Conservation (phyloP, 2,888 invertebrate genomes). For the Lathronympha strigana region DNA sequence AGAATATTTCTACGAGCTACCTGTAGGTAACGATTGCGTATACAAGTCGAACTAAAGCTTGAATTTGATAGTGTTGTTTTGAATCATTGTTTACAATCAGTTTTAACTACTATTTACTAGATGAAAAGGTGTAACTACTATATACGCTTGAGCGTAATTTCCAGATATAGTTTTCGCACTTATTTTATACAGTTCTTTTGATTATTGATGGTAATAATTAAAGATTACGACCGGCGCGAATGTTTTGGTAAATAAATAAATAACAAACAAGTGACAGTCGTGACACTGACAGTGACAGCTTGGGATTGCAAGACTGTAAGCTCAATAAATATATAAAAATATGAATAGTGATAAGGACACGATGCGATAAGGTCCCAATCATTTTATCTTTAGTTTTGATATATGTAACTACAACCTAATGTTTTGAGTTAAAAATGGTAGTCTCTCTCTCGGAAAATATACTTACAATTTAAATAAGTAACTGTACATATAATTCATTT, state of each 20-base stretch:
- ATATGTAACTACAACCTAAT: too few relatives aligned
- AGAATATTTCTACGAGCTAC: background rate
- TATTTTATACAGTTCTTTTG: background rate
- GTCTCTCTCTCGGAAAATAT: too few relatives aligned
- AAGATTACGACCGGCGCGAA: background rate
- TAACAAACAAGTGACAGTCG: background rate
- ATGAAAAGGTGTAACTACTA: background rate
- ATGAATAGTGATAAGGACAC: too few relatives aligned
- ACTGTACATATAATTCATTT: too few relatives aligned
- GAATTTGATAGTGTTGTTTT: background rate
- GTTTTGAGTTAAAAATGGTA: too few relatives aligned
- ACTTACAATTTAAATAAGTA: too few relatives aligned
- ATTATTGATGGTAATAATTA: conserved; percentile 2
- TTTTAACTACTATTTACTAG: background rate
- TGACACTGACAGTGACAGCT: conserved; percentile 2
- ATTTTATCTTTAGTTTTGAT: too few relatives aligned
- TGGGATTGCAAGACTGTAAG: background rate
- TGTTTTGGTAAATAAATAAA: conserved; percentile 3
- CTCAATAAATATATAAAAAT: background rate
- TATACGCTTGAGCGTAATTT: background rate
- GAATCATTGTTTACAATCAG: background rate
- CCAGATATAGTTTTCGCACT: background rate
- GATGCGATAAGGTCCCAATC: too few relatives aligned
- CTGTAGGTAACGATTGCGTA: background rate
- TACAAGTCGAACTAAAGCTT: background rate